These are phyloP conservation scores for Eptesicus fuscus DNA, from an alignment of 2,113 vertebrate genomes.

Conservation along the genomic window DNA sequence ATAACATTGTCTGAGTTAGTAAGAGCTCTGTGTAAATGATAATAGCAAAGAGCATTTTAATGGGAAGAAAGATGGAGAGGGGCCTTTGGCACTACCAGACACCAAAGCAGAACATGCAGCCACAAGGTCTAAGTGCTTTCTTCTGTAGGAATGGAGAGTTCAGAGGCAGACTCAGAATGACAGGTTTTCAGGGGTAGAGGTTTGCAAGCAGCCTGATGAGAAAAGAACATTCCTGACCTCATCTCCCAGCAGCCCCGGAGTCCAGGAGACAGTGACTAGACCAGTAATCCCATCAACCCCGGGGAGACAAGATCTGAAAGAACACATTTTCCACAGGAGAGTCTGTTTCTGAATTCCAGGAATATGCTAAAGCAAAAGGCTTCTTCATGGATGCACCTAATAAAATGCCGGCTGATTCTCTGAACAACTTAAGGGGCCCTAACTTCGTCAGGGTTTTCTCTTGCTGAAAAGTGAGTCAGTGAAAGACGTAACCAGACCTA, in stretches of 20 bases:
- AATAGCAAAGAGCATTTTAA: not conserved
- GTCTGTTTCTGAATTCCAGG: too few species aligned
- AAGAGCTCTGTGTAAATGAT: not conserved
- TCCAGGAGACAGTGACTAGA: constrained; percentile 89
- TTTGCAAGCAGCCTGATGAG: constrained; percentile 86
- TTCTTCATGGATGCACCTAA: not conserved
- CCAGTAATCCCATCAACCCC: constrained; percentile 93
- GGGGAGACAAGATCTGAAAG: constrained; percentile 90
- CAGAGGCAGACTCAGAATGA: not conserved
- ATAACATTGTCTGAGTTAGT: not conserved
- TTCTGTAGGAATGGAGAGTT: not conserved
- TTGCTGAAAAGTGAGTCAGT: constrained; percentile 80
- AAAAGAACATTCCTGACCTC: constrained; percentile 86
- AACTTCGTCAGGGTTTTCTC: not conserved
- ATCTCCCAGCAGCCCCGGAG: constrained; percentile 89
- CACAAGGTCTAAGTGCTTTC: not conserved
- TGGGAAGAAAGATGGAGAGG: not conserved
- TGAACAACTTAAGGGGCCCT: too few species aligned
- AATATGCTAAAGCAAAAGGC: not conserved
- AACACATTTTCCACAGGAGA: constrained; percentile 81
- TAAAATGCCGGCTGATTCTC: not conserved
- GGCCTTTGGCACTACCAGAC: not conserved
- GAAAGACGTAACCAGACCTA: constrained; percentile 86
- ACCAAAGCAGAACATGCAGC: not conserved
- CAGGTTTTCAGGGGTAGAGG: constrained; percentile 81